A percentile compares a stretch with the other conserved stretches of the same genome.
Evolutionary conservation across 1,140 invertebrate genomes (phyloP).

Genomic region (Papilio polytes): DNA sequence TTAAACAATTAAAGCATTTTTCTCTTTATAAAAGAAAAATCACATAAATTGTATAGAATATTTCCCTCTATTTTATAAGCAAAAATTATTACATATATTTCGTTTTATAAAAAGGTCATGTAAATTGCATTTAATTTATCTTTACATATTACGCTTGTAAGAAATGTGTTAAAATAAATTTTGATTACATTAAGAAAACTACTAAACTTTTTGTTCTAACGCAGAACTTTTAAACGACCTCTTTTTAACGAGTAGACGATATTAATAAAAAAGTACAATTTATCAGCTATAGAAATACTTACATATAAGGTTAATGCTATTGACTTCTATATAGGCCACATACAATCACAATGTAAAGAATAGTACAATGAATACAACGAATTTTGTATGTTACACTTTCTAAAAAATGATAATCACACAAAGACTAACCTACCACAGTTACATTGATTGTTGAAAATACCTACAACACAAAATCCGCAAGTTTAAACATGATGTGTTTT

Average conservation of each 20-base stretch:
- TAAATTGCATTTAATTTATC: neutral
- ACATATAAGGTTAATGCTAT: conserved; percentile 42
- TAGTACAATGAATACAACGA: conserved; percentile 43
- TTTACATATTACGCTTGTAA: neutral
- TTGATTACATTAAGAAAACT: neutral
- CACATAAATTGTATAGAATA: neutral
- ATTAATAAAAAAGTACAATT: neutral
- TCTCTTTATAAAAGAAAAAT: neutral
- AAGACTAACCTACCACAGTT: conserved; percentile 33
- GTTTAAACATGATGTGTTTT: neutral
- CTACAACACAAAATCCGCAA: neutral
- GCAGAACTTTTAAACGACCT: neutral
- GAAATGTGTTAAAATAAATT: neutral
- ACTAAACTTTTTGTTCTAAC: neutral
- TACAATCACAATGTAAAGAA: conserved; percentile 51
- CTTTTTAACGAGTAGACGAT: neutral
- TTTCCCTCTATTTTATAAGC: neutral
- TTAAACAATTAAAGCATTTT: neutral
- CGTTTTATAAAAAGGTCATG: neutral
- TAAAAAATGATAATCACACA: conserved; percentile 37
- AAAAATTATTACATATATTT: neutral
- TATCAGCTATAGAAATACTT: conserved; percentile 16
- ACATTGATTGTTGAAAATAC: conserved; percentile 24
- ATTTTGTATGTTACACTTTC: conserved; percentile 45
- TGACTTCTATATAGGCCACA: conserved; percentile 67